Evolutionary conservation across 1,140 invertebrate genomes (phyloP), one percentile per base, ranked within the genome.

Genomic region (Hestina assimilis): DNA sequence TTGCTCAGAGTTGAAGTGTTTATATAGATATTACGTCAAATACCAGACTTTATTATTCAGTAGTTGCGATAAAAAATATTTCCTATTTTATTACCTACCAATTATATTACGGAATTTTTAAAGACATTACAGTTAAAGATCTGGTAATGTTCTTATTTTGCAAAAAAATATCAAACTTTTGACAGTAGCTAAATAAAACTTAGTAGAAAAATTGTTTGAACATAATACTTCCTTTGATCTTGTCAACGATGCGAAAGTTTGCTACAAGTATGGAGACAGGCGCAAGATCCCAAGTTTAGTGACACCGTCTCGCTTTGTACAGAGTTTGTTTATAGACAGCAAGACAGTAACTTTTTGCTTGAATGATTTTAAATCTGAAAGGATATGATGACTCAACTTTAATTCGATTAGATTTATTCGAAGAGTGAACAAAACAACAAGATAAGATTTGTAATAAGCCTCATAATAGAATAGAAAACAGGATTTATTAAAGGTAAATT

Each of bases 181-280:
- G n/a, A n/a, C n/a, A n/a, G 1, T 3, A 38, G 15, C 12, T 33
- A 33, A 33, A 38, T 38, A 38, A 15, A 33, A 33, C 8, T 33
- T 15, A 33, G 12, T 14, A 3, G 15, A 38, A 38, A 38, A 38
- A 38, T 38, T 19, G 17, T 38, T n/a, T 38, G 4, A 19, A 38
- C 19, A 38, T 19, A 20, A 19, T 38, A n/a, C 19, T 38, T 38
- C 1, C 33, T 51, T 28, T 43, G 51, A 54, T 54, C 21, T 43
- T 35, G 6, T 40, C 38, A 29, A 21, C 20, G 28, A 19, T 20
- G 21, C 31, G n/a, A 42, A 50, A 50, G 20, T 57, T 57, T 57
- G 54, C 46, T 42, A 42, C 26, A 19, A 57, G 20, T 24, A 54
- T 33, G 51, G 20, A 33, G 41, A 54, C 51, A 54, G 51, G 51